Evolutionary conservation across 2,797 vertebrate species (phyloP).

Genomic region (Cyprinella venusta): DNA sequence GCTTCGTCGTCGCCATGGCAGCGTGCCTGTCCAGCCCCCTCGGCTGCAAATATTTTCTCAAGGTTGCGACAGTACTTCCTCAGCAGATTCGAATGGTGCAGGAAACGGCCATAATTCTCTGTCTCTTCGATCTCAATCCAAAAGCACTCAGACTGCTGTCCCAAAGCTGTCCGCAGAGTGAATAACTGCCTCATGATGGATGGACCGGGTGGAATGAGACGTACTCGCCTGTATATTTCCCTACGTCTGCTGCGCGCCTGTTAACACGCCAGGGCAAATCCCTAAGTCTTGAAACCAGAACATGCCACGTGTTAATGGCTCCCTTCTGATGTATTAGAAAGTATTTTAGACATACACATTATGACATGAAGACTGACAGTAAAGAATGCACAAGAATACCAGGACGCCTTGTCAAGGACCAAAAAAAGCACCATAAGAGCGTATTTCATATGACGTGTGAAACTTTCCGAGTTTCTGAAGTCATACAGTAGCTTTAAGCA

Average conservation of each 20-base stretch:
- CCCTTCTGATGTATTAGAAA: slow-evolving; percentile 13
- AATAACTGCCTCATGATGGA: slow-evolving; percentile 80
- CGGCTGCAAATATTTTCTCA: slow-evolving; percentile 49
- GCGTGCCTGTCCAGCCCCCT: slow-evolving; percentile 19
- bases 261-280: slow-evolving; percentile 61
- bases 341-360: background rate
- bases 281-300: slow-evolving; percentile 8
- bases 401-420: background rate
- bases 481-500: background rate
- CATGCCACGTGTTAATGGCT: slow-evolving; percentile 31
- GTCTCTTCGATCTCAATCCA: slow-evolving; percentile 79
- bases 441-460: background rate
- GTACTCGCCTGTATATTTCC: slow-evolving; percentile 70
- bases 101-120: slow-evolving; percentile 73
- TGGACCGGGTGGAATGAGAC: slow-evolving; percentile 80
- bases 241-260: slow-evolving; percentile 60
- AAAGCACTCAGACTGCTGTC: slow-evolving; percentile 82
- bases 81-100: slow-evolving; percentile 52
- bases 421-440: background rate
- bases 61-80: slow-evolving; percentile 59
- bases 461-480: background rate
- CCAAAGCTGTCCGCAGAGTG: slow-evolving; percentile 75
- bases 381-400: background rate
- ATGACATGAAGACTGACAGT: background rate
- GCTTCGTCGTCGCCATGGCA: slow-evolving; percentile 8